Evolutionary conservation across 2,113 vertebrate species (phyloP).

Genomic region (Clarias batrachus): DNA sequence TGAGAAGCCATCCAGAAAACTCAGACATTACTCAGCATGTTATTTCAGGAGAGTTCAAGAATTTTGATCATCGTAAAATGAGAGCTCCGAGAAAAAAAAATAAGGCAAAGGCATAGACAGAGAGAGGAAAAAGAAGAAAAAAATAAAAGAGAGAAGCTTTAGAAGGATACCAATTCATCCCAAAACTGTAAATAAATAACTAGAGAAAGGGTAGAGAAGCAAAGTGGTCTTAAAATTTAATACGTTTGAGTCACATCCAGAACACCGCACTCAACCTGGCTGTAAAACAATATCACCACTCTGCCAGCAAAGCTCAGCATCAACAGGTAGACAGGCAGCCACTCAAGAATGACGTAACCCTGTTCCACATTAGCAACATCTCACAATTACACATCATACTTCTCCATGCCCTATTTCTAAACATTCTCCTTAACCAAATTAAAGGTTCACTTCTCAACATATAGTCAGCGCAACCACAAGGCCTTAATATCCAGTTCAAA

Average conservation of each 20-base stretch:
- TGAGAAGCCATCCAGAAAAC: conserved; percentile 57
- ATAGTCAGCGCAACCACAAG: background rate
- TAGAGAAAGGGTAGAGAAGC: background rate
- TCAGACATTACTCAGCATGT: conserved; percentile 71
- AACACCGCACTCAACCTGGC: conserved; percentile 19
- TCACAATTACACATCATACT: background rate
- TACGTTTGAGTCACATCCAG: background rate
- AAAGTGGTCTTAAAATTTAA: background rate
- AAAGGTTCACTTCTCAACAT: background rate
- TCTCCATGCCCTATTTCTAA: background rate
- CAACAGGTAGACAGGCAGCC: conserved; percentile 19
- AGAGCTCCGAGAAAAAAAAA: conserved; percentile 36
- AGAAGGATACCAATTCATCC: background rate
- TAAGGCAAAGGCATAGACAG: background rate
- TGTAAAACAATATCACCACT: background rate
- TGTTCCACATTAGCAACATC: background rate
- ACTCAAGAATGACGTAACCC: background rate
- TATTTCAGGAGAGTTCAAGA: conserved; percentile 64
- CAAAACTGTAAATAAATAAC: background rate
- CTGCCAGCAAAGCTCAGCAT: background rate
- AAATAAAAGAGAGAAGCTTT: background rate
- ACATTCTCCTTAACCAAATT: background rate
- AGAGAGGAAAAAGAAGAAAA: background rate
- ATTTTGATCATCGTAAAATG: conserved; percentile 57
- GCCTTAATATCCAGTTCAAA: conserved; percentile 26